Base-by-base conservation (phyloP, 1,140 invertebrate species). In the Brachionus angularis region DNA sequence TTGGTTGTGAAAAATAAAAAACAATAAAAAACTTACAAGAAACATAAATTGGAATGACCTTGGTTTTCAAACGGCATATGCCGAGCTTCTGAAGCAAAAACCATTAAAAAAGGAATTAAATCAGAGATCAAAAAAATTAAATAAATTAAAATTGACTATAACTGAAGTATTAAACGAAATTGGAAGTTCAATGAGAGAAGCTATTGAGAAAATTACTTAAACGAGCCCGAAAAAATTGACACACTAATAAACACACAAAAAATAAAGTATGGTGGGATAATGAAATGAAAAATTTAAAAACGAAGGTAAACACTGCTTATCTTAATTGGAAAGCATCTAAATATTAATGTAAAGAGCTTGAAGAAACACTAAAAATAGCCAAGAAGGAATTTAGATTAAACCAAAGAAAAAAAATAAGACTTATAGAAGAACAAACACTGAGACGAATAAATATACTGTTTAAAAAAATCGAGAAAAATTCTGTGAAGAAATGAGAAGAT, bases 401-500 rank as follows among this genome's bases (percentile, higher is more conserved):
- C 7, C 49, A 52, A 29, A 52, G 49, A 52, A 25, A 52, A 52
- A 52, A 52, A 52, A 25, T 29, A 25, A 52, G n/a, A 27, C 8
- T n/a, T 8, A 52, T 52, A 14, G 49, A 52, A 29, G 49, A 52
- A 2, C 7, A 10, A 8, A 25, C 39, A 42, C 14, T 42, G 5
- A 1, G 44, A 47, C 31, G 25, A 36, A 58, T 58, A 27, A 29
- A 58, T 23, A 58, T 18, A 36, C 25, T 58, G 18, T 39, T 36
- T 25, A 18, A 58, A 18, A 58, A 31, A 16, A 33, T 36, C 33
- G 34, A 58, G 33, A 58, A 16, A 58, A 36, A 34, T 58, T 58
- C 25, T 58, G 53, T 31, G 23, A 58, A 58, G 53, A 58, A 36
- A 36, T 58, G 33, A 58, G 34, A 58, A n/a, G 53, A 58, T 36